A percentile compares a stretch with the other conserved stretches of the same genome.
These are phyloP conservation scores for Gallinago paraguaiae DNA, from an alignment of 2,113 vertebrate genomes.

Conservation along the genomic window DNA sequence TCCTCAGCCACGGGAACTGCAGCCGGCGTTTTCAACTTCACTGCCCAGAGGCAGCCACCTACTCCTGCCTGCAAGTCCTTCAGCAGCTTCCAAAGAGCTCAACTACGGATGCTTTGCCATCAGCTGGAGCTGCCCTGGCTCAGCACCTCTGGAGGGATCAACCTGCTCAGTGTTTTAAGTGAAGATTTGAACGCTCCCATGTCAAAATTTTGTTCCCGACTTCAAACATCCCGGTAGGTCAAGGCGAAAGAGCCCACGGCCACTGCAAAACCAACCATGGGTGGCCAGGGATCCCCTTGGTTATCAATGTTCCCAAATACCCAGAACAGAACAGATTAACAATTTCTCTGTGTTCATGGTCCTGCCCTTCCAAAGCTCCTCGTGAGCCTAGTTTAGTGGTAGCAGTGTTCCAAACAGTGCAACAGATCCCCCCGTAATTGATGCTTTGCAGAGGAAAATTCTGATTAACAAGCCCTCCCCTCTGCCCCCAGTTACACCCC, in stretches of 20 bases:
- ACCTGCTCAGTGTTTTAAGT: not conserved
- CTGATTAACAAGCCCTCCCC: not conserved
- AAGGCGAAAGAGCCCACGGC: not conserved
- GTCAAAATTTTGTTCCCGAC: not conserved
- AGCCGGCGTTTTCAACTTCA: not conserved
- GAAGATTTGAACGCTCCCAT: not conserved
- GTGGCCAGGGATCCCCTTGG: not conserved
- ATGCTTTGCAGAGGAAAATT: not conserved
- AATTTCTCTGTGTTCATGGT: not conserved
- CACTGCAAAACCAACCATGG: not conserved
- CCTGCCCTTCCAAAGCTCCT: not conserved
- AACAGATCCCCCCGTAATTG: not conserved
- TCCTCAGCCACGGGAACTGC: not conserved
- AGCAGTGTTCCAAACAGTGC: not conserved
- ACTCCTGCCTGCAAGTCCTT: not conserved
- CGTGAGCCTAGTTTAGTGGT: not conserved
- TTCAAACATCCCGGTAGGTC: not conserved
- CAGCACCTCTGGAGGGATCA: not conserved
- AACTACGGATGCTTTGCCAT: not conserved
- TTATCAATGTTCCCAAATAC: not conserved
- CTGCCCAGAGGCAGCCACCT: not conserved
- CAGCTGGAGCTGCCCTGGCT: not conserved
- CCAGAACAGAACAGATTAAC: not conserved
- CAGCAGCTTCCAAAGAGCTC: not conserved
- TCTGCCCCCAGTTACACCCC: rapidly evolving